A percentile compares a stretch with the other conserved stretches of the same genome.
Conservation (phyloP, 2,888 invertebrate genomes). For the Thyatira batis region DNA sequence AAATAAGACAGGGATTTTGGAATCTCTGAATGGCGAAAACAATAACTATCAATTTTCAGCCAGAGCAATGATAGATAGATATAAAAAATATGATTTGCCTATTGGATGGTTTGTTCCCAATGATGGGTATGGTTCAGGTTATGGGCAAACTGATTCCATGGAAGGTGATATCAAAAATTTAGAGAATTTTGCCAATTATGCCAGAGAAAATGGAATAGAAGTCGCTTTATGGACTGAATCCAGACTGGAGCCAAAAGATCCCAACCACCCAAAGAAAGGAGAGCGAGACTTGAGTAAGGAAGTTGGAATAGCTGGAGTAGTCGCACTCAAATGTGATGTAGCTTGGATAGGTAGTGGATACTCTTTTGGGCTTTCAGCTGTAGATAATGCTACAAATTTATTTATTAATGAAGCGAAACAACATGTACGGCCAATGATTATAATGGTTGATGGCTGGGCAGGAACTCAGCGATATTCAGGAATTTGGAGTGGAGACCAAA, state of each 20-base stretch:
- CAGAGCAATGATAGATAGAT: slow-evolving; percentile 73
- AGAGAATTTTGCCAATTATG: slow-evolving; percentile 58
- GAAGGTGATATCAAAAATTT: slow-evolving; percentile 70
- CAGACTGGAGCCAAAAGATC: slow-evolving; percentile 63
- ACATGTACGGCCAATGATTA: slow-evolving; percentile 55
- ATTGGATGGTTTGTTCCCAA: slow-evolving; percentile 75
- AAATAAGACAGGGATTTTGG: slow-evolving; percentile 60
- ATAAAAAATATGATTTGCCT: slow-evolving; percentile 65
- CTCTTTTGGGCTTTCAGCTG: slow-evolving; percentile 67
- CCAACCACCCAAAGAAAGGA: slow-evolving; percentile 67
- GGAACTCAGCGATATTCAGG: slow-evolving; percentile 71
- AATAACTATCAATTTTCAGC: slow-evolving; percentile 76
- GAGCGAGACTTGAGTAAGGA: slow-evolving; percentile 70
- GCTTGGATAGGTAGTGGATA: slow-evolving; percentile 75
- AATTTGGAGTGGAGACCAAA: slow-evolving; percentile 74
- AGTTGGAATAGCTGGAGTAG: slow-evolving; percentile 59
- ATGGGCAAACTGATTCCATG: slow-evolving; percentile 69
- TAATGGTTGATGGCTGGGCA: slow-evolving; percentile 77
- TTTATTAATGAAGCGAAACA: slow-evolving; percentile 48
- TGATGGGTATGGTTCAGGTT: slow-evolving; percentile 74
- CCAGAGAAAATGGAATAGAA: slow-evolving; percentile 61
- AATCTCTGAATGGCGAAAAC: slow-evolving; percentile 73
- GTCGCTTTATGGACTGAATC: slow-evolving; percentile 74
- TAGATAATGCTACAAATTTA: slow-evolving; percentile 61
- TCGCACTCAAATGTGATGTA: slow-evolving; percentile 73